Base-by-base conservation (phyloP, 1,140 invertebrate genomes). In the Cotesia glomerata region DNA sequence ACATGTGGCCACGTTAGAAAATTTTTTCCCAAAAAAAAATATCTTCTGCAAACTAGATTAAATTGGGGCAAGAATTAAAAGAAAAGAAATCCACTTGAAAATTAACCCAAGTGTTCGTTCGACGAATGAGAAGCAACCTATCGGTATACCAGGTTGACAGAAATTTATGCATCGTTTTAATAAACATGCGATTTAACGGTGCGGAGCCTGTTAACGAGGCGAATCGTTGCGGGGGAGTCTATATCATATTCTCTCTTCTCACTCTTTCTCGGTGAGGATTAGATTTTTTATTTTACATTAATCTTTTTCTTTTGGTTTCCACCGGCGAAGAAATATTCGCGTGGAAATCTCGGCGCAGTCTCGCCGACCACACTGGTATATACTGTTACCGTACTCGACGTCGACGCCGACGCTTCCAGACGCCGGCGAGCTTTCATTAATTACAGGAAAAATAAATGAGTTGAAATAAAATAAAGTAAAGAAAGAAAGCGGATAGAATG, bases 161-260 rank as follows among this genome's bases (percentile, higher is more conserved):
- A 66, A 45, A 66, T 72, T 72, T 39, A 71, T 71, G 32, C 62
- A 36, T 39, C 52, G 32, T 65, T 64, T 65, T 54, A 54, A 52
- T 54, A 39, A 69, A 61, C 72, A 73, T 52, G 26, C 68, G 76
- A 54, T 71, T 73, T 75, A 76, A 73, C 72, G 39, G 49, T 9
- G 49, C 39, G 34, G 39, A 26, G 56, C 63, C 18, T 49, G 36
- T n/a, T 65, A 65, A 65, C 63, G 63, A 65, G 13, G 63, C 63
- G 59, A 35, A 62, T 62, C 59, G 59, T 35, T 13, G 26, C 26
- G 59, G 59, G 18, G 56, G 39, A 45, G 39, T 45, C 39, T 45
- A 56, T 18, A 56, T 18, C 52, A 56, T 45, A 45, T 45, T 9
- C 39, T 45, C 39, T 45, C 5, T 11, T 45, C 39, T 45, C 11